Conservation (phyloP, 1,140 invertebrate species). For the Sycophila sp. region DNA sequence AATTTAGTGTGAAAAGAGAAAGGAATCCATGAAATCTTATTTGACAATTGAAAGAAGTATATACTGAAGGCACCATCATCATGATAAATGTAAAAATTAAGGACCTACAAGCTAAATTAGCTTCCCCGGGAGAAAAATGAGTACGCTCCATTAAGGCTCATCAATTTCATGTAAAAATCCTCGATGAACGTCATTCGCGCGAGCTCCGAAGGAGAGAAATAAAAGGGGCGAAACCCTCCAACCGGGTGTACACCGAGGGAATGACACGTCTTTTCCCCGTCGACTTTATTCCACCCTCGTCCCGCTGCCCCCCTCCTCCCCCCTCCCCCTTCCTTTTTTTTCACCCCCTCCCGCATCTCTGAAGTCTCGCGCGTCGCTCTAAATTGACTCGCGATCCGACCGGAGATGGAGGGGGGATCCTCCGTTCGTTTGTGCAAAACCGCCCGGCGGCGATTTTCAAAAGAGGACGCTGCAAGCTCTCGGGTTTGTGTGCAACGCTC, state of each 20-base stretch:
- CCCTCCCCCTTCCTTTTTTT: background rate
- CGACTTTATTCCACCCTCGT: background rate
- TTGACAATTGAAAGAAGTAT: no score
- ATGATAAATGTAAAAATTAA: conserved; percentile 29
- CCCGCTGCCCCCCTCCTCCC: background rate
- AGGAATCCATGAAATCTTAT: no score
- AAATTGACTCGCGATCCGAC: conserved; percentile 46
- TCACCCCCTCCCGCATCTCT: background rate
- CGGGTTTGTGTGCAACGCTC: no score
- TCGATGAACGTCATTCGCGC: conserved; percentile 17
- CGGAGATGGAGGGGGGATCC: conserved; percentile 46
- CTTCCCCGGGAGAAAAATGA: conserved; percentile 5
- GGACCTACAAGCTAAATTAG: background rate
- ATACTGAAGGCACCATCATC: background rate
- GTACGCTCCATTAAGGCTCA: conserved; percentile 11
- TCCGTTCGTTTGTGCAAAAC: conserved; percentile 45
- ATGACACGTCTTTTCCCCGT: background rate
- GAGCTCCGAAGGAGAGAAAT: background rate
- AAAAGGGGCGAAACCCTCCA: background rate
- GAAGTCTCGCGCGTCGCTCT: conserved; percentile 13
- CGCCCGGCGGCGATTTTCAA: background rate
- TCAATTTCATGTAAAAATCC: conserved; percentile 28
- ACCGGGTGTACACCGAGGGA: no score
- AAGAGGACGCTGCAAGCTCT: no score
- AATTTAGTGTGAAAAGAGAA: no score